Evolutionary conservation across 2,797 vertebrate species (phyloP).

Genomic region (Parambassis ranga): DNA sequence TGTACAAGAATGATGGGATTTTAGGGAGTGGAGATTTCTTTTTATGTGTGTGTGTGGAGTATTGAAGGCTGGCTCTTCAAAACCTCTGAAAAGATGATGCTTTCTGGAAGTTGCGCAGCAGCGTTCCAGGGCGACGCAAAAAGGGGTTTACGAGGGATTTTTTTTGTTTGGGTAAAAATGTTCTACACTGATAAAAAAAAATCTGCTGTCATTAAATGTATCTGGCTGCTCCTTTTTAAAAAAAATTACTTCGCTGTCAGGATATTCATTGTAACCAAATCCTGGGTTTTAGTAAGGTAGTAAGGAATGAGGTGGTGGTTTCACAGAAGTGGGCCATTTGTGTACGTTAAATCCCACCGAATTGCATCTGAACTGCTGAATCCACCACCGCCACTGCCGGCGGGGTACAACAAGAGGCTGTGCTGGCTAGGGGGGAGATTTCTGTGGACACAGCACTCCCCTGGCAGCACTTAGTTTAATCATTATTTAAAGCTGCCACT

Average conservation of each 20-base stretch:
- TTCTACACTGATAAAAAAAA: slow-evolving; percentile 43
- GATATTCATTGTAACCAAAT: too few relatives aligned
- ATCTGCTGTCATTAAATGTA: slow-evolving; percentile 42
- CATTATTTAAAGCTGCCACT: slow-evolving; percentile 62
- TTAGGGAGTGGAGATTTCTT: not conserved
- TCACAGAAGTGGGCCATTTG: too few relatives aligned
- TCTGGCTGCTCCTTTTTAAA: too few relatives aligned
- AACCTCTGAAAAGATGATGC: slow-evolving; percentile 34
- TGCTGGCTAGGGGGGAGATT: too few relatives aligned
- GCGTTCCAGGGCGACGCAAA: slow-evolving; percentile 20
- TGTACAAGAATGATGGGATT: slow-evolving; percentile 40
- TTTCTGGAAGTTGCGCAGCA: slow-evolving; percentile 41
- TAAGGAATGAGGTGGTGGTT: too few relatives aligned
- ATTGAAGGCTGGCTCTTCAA: slow-evolving; percentile 83
- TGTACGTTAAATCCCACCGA: slow-evolving; percentile 17
- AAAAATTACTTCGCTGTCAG: too few relatives aligned
- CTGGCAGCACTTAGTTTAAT: slow-evolving; percentile 59
- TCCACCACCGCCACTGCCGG: too few relatives aligned
- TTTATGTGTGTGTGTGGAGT: slow-evolving; percentile 4
- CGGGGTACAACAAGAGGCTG: too few relatives aligned
- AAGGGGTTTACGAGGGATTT: slow-evolving; percentile 36
- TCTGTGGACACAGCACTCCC: slow-evolving; percentile 48
- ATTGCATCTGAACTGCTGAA: too few relatives aligned
- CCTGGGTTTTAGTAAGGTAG: too few relatives aligned
- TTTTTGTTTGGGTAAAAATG: slow-evolving; percentile 24